Evolutionary conservation across 30 jellyfish, hydroid and myxozoan genomes (phyloP), one percentile per base, ranked within the genome.

Genomic region (Chrysaora quinquecirrha): DNA sequence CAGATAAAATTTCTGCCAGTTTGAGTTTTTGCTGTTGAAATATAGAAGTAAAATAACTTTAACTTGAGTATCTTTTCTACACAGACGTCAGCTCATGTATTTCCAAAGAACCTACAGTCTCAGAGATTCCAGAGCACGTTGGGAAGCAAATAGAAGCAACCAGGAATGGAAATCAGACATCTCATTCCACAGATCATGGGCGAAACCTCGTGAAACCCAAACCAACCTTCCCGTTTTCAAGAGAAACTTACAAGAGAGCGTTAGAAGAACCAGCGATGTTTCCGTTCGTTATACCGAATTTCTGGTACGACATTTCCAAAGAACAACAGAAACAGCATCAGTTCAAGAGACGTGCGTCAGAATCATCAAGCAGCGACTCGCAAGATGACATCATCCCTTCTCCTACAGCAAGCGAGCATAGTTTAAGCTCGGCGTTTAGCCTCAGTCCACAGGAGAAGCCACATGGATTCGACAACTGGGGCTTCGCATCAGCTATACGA

Each of bases 341-440:
- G 28, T 49, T 56, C 18, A 58, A 48, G 48, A 85, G 77, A 21
- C 34, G 54, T 81, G 18, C 94, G 20, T 74, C 87, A 0, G 69
- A 62, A 63, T 78, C 93, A 7, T 80, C 95, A 18, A 73, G 88
- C 73, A 73, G 88, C 34, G 84, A 88, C 24, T 75, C 91, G 23
- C 83, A 71, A 50, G 93, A 88, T 12, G 96, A 88, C 60, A 88
- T 80, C 60, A 88, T 88, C 43, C 96, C 96, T 1, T 88, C 96
- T 0, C 96, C 96, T 4, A 88, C 96, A 16, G 63, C 93, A 23
- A 88, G 96, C 82, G 93, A 88, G 56, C 85, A 67, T 56, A 78
- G 93, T 48, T 82, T 78, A n/a, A 71, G 87, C 73, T 78, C 93
- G 0, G 89, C 89, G 63, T 80, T 88, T 80, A 88, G 96, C 58